phyloP scores from a whole-genome alignment of 2,113 vertebrate species.

The Xenopus tropicalis region UCB_Xtro_10.0 CM004449.2:100101001-100101500 shows the following conservation, averaged over 20 bases:
- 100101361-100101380: constrained; percentile 1
- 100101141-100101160: too few relatives aligned
- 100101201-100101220: neutral
- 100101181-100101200: neutral
- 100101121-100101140: too few relatives aligned
- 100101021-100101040: too few relatives aligned
- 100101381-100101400: constrained; percentile 4
- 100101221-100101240: neutral
- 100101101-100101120: too few relatives aligned
- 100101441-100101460: constrained; percentile 31
- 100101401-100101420: constrained; percentile 26
- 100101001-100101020: too few relatives aligned
- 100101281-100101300: neutral
- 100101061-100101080: too few relatives aligned
- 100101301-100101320: neutral
- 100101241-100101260: neutral
- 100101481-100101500: constrained; percentile 29
- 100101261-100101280: neutral
- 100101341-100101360: constrained; percentile 9
- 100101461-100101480: constrained; percentile 21
- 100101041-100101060: too few relatives aligned
- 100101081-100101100: too few relatives aligned
- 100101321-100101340: neutral
- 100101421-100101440: constrained; percentile 30
- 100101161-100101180: neutral